Evolutionary conservation across 2,113 vertebrate species (phyloP).

Genomic region (Cyanoderma ruficeps): DNA sequence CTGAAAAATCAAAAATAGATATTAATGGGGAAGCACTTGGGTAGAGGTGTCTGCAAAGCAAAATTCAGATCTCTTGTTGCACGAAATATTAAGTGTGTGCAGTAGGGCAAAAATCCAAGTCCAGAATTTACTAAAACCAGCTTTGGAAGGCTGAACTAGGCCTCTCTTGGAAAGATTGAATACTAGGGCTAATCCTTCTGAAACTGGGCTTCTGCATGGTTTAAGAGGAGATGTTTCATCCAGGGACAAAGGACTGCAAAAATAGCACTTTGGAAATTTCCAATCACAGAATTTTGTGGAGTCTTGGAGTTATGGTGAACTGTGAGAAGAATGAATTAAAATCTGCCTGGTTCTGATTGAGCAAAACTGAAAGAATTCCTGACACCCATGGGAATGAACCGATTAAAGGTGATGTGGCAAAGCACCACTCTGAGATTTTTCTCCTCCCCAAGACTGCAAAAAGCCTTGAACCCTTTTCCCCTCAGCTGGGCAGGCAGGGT

Average conservation of each 20-base stretch:
- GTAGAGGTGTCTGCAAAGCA: not conserved
- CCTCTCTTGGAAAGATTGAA: not conserved
- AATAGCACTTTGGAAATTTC: not conserved
- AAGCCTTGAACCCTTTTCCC: not conserved
- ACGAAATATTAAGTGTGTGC: not conserved
- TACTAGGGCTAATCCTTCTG: not conserved
- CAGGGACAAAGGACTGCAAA: not conserved
- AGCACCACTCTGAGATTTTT: not conserved
- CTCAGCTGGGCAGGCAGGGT: not conserved
- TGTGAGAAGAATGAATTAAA: not conserved
- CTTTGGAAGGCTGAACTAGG: not conserved
- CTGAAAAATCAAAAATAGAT: conserved; percentile 46
- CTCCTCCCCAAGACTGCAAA: not conserved
- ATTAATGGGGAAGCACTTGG: not conserved
- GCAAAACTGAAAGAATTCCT: not conserved
- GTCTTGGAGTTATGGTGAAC: not conserved
- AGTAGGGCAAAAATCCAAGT: not conserved
- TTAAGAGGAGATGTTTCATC: not conserved
- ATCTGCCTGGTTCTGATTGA: not conserved
- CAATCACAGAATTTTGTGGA: not conserved
- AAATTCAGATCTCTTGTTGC: not conserved
- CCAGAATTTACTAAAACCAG: not conserved
- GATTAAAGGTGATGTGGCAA: not conserved
- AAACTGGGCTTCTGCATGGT: not conserved
- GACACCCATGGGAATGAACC: not conserved